phyloP scores from a whole-genome alignment of 2,888 invertebrate species.

The Calameuta filiformis region DNA sequence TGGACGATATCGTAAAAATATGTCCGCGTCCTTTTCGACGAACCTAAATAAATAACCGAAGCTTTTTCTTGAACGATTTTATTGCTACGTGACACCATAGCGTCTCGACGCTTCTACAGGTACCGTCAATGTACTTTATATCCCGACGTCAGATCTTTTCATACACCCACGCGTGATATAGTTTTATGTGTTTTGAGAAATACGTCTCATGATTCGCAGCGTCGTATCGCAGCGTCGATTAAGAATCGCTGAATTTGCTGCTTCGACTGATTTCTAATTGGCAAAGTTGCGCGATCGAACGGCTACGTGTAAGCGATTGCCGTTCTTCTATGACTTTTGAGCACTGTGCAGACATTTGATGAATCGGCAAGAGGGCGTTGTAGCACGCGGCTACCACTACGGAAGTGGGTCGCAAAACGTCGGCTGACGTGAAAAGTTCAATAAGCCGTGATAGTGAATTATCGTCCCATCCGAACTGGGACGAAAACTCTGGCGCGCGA shows the following conservation, averaged over 20 bases:
- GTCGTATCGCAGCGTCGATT: not conserved
- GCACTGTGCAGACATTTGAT: not conserved
- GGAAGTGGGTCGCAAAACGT: slow-evolving; percentile 28
- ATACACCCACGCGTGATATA: not conserved
- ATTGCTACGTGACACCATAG: not conserved
- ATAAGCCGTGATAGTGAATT: slow-evolving; percentile 39
- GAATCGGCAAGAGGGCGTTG: not conserved
- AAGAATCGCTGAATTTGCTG: not conserved
- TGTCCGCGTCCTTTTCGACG: not conserved
- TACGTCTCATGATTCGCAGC: not conserved
- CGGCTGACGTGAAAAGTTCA: slow-evolving; percentile 27
- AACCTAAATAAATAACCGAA: not conserved
- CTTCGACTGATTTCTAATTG: not conserved
- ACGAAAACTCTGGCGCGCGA: slow-evolving; percentile 19
- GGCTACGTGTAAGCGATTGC: not conserved
- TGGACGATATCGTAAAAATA: not conserved
- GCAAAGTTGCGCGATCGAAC: not conserved
- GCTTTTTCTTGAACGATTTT: not conserved
- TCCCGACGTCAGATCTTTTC: not conserved
- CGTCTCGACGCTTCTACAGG: not conserved
- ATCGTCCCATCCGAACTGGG: slow-evolving; percentile 37
- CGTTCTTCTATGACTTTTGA: not conserved
- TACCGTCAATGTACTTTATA: not conserved
- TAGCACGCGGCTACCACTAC: slow-evolving; percentile 7
- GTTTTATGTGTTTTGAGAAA: not conserved